Evolutionary conservation across 2,797 vertebrate genomes (phyloP).

Genomic region (Tadarida brasiliensis): DNA sequence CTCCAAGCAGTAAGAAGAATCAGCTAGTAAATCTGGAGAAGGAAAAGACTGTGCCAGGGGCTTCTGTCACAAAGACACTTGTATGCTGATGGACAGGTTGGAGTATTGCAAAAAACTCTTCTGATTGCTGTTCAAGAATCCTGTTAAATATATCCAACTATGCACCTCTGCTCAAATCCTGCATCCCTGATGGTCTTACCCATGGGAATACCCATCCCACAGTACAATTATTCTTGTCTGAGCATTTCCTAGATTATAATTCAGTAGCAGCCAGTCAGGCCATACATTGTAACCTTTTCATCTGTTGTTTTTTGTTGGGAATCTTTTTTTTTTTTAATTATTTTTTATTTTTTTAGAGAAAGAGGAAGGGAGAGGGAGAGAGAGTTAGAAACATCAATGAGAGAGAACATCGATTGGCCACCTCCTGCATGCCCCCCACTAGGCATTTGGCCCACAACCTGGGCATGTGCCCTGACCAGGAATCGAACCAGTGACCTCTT

Average conservation of each 20-base stretch:
- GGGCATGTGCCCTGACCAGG: no score
- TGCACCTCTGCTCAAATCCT: background rate
- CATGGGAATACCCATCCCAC: rapidly evolving
- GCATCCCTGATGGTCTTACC: background rate
- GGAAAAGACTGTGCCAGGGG: background rate
- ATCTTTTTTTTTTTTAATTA: background rate
- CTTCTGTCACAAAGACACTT: background rate
- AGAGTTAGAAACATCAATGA: no score
- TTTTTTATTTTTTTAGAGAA: no score
- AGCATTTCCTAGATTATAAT: background rate
- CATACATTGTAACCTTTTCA: background rate
- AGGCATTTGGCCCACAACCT: no score
- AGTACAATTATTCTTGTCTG: background rate
- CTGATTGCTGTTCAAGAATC: background rate
- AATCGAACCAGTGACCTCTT: no score
- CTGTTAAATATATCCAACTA: background rate
- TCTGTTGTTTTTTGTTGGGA: background rate
- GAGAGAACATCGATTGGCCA: no score
- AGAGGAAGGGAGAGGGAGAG: no score
- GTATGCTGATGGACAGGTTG: background rate
- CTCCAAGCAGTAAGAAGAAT: constrained; percentile 41
- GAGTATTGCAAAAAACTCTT: background rate
- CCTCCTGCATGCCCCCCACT: no score
- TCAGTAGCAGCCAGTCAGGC: background rate
- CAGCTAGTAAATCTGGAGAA: background rate